These are phyloP conservation scores for Cartodere bifasciata DNA, from an alignment of 2,888 invertebrate species.

Conservation along the genomic window DNA sequence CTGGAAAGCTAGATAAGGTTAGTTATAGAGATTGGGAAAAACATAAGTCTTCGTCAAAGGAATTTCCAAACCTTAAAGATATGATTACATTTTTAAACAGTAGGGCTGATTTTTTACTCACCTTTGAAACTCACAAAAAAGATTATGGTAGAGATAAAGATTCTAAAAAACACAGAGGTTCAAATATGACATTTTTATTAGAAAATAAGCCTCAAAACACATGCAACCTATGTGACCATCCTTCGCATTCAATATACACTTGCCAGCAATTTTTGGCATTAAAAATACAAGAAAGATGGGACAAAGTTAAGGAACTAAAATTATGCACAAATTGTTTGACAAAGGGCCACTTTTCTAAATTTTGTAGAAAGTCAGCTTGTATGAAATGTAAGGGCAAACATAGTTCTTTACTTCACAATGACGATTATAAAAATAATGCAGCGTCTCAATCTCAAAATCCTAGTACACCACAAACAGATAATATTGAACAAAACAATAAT, in stretches of 20 bases:
- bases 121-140: neutral
- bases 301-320: constrained; percentile 1
- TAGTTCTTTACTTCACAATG: neutral
- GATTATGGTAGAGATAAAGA: too few relatives aligned
- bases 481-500: neutral
- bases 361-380: neutral
- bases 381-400: neutral
- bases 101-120: neutral
- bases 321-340: constrained; percentile 4
- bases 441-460: too few relatives aligned
- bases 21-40: neutral
- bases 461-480: neutral
- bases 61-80: neutral
- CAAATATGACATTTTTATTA: too few relatives aligned
- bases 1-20: neutral
- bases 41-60: neutral
- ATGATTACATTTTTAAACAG: neutral
- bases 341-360: neutral
- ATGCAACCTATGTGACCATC: too few relatives aligned
- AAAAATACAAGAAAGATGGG: neutral
- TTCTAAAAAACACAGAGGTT: too few relatives aligned
- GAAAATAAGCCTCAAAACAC: too few relatives aligned
- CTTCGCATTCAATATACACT: neutral
- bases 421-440: too few relatives aligned
- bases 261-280: neutral